Base-by-base conservation (phyloP, 1,140 invertebrate genomes). In the Neodiprion lecontei region DNA sequence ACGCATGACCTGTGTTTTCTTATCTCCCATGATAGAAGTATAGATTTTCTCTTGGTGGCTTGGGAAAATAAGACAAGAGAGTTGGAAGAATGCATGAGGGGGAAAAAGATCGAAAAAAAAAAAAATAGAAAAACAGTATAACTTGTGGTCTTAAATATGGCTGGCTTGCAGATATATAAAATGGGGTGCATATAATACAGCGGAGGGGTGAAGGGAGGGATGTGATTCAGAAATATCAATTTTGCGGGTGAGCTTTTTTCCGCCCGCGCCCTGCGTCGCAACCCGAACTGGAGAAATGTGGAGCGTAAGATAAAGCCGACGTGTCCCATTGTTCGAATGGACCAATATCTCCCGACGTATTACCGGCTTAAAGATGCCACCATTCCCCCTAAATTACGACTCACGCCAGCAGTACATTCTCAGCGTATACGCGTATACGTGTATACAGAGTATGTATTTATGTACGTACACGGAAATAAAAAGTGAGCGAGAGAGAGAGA, bases 271-370 rank as follows among this genome's bases (percentile, higher is more conserved):
- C 53, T 14, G 53, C 11, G n/a, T 61, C 53, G 11, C 53, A 12
- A 17, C 53, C 11, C 11, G 53, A 61, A 61, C 28, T 40, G 28
- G 53, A 61, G 53, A 61, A 61, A 61, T 61, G 53, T 61, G 53
- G 53, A 61, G 11, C 53, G 53, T 4, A 61, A 61, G 53, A 61
- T 61, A 61, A 61, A 61, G 53, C 53, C 53, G 53, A 17, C 53
- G 53, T 61, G 53, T 61, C n/a, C 53, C 53, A 61, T 61, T 61
- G 53, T 61, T 61, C 53, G n/a, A 61, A 61, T 61, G 53, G 53
- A 61, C 53, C 53, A 61, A 61, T 61, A 61, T 61, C 53, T 61
- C n/a, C n/a, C 11, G 53, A 61, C 53, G 53, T 61, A 61, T 61
- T 61, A 40, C 28, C 28, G 28, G 28, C 28, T 40, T 40, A 40